Evolutionary conservation across 2,888 invertebrate species (phyloP), one percentile per base, ranked within the genome.

Genomic region (Temnothorax ravouxi): DNA sequence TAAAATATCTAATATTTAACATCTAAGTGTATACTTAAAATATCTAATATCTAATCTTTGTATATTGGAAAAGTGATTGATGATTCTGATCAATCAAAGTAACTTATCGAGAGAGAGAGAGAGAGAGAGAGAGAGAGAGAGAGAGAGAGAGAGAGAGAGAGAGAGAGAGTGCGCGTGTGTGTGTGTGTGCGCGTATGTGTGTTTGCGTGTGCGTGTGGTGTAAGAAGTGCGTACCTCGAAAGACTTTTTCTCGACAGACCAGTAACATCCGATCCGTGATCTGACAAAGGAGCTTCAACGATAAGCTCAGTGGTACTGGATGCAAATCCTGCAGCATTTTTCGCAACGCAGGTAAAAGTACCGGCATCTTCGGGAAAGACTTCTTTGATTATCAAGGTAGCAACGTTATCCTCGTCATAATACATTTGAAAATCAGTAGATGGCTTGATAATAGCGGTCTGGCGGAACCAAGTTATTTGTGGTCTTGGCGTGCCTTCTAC

Each of bases 401-500:
- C 98, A 0, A 98, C 97, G 94, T 98, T 98, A 90, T 98, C 98
- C 88, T 98, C 98, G 92, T 98, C 98, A 93, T 98, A 98, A 95
- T 97, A 98, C 96, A 99, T 98, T 96, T 98, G 98, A 96, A 98
- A 98, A 93, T 99, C 98, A 93, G 97, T 97, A 0, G 98, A 98
- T 52, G 97, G 97, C 94, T 98, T 98, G 56, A 99, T 98, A 83
- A 99, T 98, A 34, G 98, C 98, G 0, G 98, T 98, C 95, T 99
- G 98, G 83, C 98, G 96, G 96, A 98, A 99, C 99, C 99, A 99
- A 25, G 99, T 99, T 88, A 99, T 98, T 94, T 98, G 98, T 44
- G 99, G 99, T 92, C 98, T 96, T 8, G 99, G 99, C 93, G 97
- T 96, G 76, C 99, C 99, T 95, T 98, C 98, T 50, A 99, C 99